phyloP scores from a whole-genome alignment of 2,113 vertebrate species.

The Gnathonemus longibarbis region DNA sequence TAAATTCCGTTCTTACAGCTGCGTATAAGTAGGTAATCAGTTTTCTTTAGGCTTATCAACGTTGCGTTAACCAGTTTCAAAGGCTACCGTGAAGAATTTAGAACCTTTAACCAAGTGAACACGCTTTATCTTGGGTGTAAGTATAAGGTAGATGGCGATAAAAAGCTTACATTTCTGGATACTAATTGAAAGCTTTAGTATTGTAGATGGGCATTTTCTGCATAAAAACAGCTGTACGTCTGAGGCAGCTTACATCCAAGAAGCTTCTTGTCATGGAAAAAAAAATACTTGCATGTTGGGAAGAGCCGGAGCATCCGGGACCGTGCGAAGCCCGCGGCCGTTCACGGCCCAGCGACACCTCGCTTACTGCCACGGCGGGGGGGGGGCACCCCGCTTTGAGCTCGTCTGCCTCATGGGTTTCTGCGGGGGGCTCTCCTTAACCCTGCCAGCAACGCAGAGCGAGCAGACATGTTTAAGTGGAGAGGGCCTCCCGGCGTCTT shows the following conservation, averaged over 20 bases:
- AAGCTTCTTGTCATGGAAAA: neutral
- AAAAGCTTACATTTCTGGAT: neutral
- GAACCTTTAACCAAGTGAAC: neutral
- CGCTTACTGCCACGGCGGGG: neutral
- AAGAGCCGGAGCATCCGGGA: neutral
- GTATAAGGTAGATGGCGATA: neutral
- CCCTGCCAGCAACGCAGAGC: slow-evolving; percentile 22
- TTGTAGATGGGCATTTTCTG: neutral
- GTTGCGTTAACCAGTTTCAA: neutral
- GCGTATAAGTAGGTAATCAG: neutral
- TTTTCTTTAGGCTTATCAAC: neutral
- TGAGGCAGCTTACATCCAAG: neutral
- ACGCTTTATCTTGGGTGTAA: neutral
- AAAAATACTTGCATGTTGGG: neutral
- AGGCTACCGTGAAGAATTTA: neutral
- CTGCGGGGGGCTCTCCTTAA: slow-evolving; percentile 20
- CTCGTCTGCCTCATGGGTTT: slow-evolving; percentile 19
- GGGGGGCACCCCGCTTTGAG: slow-evolving; percentile 13
- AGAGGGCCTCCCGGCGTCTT: slow-evolving; percentile 36
- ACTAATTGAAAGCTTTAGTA: neutral
- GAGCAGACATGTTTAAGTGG: slow-evolving; percentile 30
- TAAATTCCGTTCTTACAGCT: neutral
- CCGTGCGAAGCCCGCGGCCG: neutral
- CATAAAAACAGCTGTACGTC: neutral
- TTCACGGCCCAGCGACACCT: slow-evolving; percentile 22